Base-by-base conservation (phyloP, 53 echinoderm and acorn worm genomes). In the Glandiceps talaboti region DNA sequence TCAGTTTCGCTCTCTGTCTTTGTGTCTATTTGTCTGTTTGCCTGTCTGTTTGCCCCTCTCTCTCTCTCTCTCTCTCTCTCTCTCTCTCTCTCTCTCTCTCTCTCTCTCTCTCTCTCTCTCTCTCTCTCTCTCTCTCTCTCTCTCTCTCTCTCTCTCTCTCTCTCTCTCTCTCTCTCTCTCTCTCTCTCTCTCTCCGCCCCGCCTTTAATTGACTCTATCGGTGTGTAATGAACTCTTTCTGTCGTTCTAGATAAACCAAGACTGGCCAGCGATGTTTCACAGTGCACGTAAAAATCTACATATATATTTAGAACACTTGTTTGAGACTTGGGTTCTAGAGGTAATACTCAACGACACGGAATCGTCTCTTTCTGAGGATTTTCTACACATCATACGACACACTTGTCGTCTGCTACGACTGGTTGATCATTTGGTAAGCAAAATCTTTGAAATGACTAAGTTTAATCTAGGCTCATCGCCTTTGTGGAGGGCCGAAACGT, bases 81-180 rank as follows among this genome's bases (percentile, higher is more conserved):
- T 45, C 64, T 45, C 64, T 45, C 64, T 45, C 64, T 45, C 64
- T 45, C 64, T 45, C 64, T 45, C 64, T 45, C 64, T 45, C 64
- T 45, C 64, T 45, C 64, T 45, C 64, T 45, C 64, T 45, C 64
- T n/a, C n/a, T n/a, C 64, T 45, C 64, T 45, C 64, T 45, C 64
- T 45, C 64, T 45, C 64, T 45, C 64, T 45, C 64, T 45, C 64
- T 45, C 64, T 45, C 64, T 45, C 64, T 45, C 64, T 45, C 64
- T 45, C 64, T 45, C 64, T 45, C 64, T 45, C 64, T 45, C 64
- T 45, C 64, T 45, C 64, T 45, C 64, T 45, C 64, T 45, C 64
- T 45, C 64, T 45, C 64, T 45, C 64, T 45, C 64, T 45, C n/a
- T n/a, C n/a, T n/a, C n/a, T n/a, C n/a, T n/a, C n/a, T n/a, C n/a